Evolutionary conservation across 2,113 vertebrate genomes (phyloP), one percentile per base, ranked within the genome.

Genomic region (Tiliqua scincoides): DNA sequence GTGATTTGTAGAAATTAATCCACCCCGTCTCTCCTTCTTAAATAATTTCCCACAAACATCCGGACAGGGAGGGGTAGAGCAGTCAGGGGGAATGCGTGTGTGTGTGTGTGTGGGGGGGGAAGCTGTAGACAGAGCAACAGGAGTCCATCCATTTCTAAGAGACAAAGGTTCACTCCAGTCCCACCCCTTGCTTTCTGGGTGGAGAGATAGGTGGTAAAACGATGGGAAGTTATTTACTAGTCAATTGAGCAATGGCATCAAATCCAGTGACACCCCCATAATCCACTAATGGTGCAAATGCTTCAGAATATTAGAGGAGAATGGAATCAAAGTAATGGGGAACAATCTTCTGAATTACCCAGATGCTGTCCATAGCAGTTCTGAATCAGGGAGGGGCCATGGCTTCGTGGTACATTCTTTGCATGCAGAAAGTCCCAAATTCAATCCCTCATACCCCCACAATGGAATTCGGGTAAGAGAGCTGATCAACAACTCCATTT

Each of bases 271-370:
- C 79, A 81, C 83, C 87, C 88, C 91, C 83, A 88, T 87, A 92
- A 87, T 87, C 91, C 86, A 74, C 93, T 91, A 93, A 91, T 90
- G 90, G 91, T 85, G 88, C 90, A 92, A 94, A 92, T 0, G 0
- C 80, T 74, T 77, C 71, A 83, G 91, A 90, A 89, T 88, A 93
- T 94, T 93, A 91, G 89, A 78, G 75, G 88, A 89, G 88, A 90
- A 93, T 91, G 91, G 90, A 94, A 93, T 91, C 85, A 92, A 92
- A 91, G 87, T 88, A 91, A 89, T 86, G 89, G 92, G 91, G 92
- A 91, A 89, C 89, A 73, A 86, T 88, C 85, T 85, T 88, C 79
- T 91, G 80, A 82, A 93, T 85, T 91, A 85, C 91, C 92, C 91
- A 86, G 89, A 88, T 72, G 62, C 65, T 87, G 93, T 88, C 59